phyloP scores from a whole-genome alignment of 2,797 vertebrate species.

The Galagoides demidoff region DNA sequence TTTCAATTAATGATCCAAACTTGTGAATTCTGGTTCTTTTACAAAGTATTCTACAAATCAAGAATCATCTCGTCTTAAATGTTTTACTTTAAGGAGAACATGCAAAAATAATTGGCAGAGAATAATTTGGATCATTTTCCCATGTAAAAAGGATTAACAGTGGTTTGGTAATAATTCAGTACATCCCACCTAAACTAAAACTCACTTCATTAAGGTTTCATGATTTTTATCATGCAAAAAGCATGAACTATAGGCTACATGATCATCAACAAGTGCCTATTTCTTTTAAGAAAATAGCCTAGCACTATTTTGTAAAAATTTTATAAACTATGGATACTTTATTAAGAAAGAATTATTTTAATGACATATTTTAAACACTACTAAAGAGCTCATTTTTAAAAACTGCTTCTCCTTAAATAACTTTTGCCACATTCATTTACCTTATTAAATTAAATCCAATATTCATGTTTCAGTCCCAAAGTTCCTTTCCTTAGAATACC shows the following conservation, averaged over 20 bases:
- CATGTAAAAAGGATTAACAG: background rate
- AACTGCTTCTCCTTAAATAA: constrained; percentile 47
- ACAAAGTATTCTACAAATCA: background rate
- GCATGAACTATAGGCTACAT: background rate
- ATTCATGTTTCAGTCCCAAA: constrained; percentile 1
- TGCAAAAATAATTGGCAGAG: constrained; percentile 21
- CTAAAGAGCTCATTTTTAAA: constrained; percentile 19
- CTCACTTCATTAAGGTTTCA: background rate
- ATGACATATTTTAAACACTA: constrained; percentile 51
- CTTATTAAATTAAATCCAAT: constrained; percentile 62
- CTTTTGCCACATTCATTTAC: constrained; percentile 2
- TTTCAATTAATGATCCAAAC: background rate
- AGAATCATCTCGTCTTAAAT: constrained; percentile 25
- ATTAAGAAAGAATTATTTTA: constrained; percentile 51
- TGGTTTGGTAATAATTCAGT: constrained; percentile 4
- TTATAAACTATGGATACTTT: background rate
- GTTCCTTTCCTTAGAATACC: background rate
- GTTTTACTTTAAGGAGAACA: constrained; percentile 5
- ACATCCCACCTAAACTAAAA: background rate
- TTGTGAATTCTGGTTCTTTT: background rate
- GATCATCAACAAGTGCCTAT: background rate
- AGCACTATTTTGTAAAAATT: background rate
- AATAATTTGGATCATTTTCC: constrained; percentile 16
- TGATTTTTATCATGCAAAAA: background rate
- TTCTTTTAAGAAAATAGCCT: constrained; percentile 36